phyloP scores from a whole-genome alignment of 1,140 invertebrate genomes.

The Drosophila watanabei region DNA sequence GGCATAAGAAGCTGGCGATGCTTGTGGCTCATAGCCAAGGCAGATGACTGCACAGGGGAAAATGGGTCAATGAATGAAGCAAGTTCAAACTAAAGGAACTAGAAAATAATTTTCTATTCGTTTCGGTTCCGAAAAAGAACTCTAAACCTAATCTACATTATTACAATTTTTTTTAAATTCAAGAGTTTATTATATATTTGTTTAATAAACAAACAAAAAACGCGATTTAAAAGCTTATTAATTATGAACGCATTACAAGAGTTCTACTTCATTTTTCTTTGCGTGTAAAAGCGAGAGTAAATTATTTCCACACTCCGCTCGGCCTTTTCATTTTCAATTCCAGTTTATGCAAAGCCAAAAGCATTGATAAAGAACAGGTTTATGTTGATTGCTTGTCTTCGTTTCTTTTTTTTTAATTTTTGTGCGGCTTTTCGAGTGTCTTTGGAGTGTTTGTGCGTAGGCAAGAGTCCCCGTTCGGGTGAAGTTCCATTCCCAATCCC shows the following conservation, averaged over 20 bases:
- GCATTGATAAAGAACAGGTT: conserved; percentile 56
- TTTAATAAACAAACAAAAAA: no score
- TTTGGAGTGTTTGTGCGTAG: conserved; percentile 39
- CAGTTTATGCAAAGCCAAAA: conserved; percentile 33
- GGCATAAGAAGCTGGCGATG: conserved; percentile 1
- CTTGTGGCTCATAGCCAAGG: conserved; percentile 6
- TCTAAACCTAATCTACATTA: no score
- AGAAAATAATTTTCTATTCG: not conserved
- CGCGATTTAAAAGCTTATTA: no score
- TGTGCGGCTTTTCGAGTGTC: conserved; percentile 13
- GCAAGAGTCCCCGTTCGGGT: conserved; percentile 16
- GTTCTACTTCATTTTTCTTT: not conserved
- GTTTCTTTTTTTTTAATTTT: conserved; percentile 18
- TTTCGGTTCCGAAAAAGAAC: not conserved
- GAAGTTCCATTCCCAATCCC: conserved; percentile 60
- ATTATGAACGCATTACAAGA: not conserved
- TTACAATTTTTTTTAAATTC: no score
- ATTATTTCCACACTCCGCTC: conserved; percentile 8
- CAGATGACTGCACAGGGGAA: not conserved
- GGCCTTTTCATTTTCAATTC: conserved; percentile 26
- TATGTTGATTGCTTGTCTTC: conserved; percentile 39
- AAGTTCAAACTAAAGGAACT: not conserved
- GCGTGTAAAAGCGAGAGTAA: conserved; percentile 29
- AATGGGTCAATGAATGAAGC: not conserved
- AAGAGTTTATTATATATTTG: no score